These are phyloP conservation scores for Drosophila repletoides DNA, from an alignment of 1,140 invertebrate species.

Conservation along the genomic window DNA sequence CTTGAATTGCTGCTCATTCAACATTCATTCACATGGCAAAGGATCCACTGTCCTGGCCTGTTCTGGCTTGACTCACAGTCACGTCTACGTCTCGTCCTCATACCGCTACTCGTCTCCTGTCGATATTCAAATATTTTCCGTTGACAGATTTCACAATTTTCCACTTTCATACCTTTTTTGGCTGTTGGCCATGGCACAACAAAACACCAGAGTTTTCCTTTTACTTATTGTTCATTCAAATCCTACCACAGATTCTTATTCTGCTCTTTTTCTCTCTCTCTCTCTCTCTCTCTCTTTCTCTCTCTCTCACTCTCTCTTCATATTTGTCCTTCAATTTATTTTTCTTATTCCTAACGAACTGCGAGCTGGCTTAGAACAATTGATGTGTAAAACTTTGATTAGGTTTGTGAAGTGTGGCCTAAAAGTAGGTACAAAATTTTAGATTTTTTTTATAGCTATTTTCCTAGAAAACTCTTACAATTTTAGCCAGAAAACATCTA, in stretches of 20 bases:
- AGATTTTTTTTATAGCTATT: neutral
- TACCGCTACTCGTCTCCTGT: slow-evolving; percentile 22
- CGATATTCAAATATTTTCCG: slow-evolving; percentile 72
- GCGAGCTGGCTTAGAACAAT: slow-evolving; percentile 46
- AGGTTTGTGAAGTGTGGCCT: slow-evolving; percentile 45
- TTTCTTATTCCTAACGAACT: slow-evolving; percentile 10
- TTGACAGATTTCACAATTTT: slow-evolving; percentile 73
- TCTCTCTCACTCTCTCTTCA: neutral
- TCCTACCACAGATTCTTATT: slow-evolving; percentile 39
- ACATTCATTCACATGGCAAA: slow-evolving; percentile 60
- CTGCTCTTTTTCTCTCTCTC: slow-evolving; percentile 3
- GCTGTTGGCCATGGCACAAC: slow-evolving; percentile 40
- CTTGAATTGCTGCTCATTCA: slow-evolving; percentile 65
- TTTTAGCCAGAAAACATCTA: slow-evolving; percentile 16
- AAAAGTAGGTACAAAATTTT: slow-evolving; percentile 19
- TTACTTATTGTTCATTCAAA: slow-evolving; percentile 68
- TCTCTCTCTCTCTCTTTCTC: slow-evolving; percentile 9
- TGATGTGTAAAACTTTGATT: slow-evolving; percentile 70
- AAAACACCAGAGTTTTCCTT: slow-evolving; percentile 36
- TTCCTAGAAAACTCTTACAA: neutral
- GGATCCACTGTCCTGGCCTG: slow-evolving; percentile 11
- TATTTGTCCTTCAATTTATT: neutral
- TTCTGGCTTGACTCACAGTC: neutral
- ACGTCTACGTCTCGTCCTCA: slow-evolving; percentile 20
- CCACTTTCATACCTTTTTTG: slow-evolving; percentile 66